Conservation (phyloP, 2,797 vertebrate genomes). For the Enteromius viviparus region DNA sequence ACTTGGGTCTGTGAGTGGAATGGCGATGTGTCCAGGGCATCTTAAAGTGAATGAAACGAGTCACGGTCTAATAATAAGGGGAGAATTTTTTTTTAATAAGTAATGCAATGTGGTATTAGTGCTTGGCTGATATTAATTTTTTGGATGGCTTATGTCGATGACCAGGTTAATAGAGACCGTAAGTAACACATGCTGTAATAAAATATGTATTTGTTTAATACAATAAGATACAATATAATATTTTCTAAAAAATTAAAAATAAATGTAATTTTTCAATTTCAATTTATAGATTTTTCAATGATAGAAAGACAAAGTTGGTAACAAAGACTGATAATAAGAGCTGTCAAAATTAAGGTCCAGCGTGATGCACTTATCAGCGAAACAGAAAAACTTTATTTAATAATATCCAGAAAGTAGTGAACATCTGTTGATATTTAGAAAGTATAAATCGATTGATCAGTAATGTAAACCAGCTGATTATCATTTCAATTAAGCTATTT, state of each 20-base stretch:
- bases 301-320: not conserved
- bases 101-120: not conserved
- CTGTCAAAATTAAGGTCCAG: no score
- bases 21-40: not conserved
- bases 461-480: not conserved
- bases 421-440: no score
- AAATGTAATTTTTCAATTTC: no score
- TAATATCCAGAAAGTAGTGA: not conserved
- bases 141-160: not conserved
- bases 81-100: not conserved
- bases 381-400: not conserved
- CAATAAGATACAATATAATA: not conserved
- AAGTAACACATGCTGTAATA: not conserved
- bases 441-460: not conserved
- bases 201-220: not conserved
- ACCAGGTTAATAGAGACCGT: not conserved
- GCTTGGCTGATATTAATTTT: not conserved
- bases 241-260: not conserved
- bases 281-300: not conserved
- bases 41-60: constrained; percentile 8
- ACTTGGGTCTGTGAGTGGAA: constrained; percentile 6
- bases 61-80: not conserved
- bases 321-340: not conserved
- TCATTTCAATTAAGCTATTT: not conserved
- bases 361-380: not conserved